A percentile compares a stretch with the other conserved stretches of the same genome.
Evolutionary conservation across 2,113 vertebrate species (phyloP).

Genomic region (Sphaerodactylus townsendi): DNA sequence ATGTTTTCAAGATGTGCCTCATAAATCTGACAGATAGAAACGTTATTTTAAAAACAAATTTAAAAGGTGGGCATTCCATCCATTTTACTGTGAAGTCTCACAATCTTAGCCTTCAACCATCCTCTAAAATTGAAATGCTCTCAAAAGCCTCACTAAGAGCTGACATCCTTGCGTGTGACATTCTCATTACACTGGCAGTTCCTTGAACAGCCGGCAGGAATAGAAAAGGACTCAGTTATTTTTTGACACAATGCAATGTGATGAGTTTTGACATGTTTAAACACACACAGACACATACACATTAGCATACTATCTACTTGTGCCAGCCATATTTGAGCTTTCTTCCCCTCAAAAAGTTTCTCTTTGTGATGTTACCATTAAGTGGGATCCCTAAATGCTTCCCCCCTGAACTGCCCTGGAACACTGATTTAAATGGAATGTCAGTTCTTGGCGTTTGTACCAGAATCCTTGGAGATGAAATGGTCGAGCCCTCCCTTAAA

Average conservation of each 20-base stretch:
- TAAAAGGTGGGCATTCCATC: neutral
- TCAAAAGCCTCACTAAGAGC: slow-evolving; percentile 8
- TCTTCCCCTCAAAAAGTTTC: neutral
- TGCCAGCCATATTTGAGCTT: neutral
- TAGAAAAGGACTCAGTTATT: neutral
- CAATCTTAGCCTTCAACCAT: neutral
- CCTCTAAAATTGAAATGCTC: slow-evolving; percentile 15
- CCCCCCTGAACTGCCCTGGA: no score
- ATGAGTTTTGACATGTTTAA: slow-evolving; percentile 7
- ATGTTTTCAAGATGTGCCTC: neutral
- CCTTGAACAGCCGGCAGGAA: neutral
- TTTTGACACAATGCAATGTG: neutral
- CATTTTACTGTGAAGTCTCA: slow-evolving; percentile 16
- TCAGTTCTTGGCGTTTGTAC: no score
- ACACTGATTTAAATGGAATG: no score
- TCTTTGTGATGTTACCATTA: no score
- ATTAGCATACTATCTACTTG: neutral
- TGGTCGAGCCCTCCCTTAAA: no score
- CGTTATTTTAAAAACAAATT: slow-evolving; percentile 6
- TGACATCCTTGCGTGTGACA: slow-evolving; percentile 20
- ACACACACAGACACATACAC: neutral
- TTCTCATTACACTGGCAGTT: slow-evolving; percentile 8
- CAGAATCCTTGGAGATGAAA: no score
- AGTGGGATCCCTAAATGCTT: no score
- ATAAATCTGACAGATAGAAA: slow-evolving; percentile 12